Conservation (phyloP, 1,140 invertebrate genomes). For the Atta texana region DNA sequence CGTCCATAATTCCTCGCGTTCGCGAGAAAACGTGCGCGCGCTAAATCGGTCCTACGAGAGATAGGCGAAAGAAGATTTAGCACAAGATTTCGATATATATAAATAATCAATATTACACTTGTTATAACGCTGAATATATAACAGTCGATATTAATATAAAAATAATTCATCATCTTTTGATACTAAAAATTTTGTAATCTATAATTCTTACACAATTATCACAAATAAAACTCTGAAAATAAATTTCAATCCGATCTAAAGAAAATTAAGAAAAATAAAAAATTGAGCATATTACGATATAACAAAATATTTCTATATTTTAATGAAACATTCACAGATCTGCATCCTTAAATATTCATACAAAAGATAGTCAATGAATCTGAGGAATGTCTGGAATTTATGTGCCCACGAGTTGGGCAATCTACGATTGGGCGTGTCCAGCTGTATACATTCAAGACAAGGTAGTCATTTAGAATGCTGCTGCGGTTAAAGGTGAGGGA, state of each 20-base stretch:
- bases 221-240: not conserved
- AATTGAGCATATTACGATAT: not conserved
- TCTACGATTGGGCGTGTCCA: constrained; percentile 34
- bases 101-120: not conserved
- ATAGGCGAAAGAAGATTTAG: constrained; percentile 45
- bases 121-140: not conserved
- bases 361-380: not conserved
- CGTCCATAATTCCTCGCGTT: constrained; percentile 34
- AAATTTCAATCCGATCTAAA: not conserved
- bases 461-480: constrained; percentile 26
- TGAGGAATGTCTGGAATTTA: constrained; percentile 26
- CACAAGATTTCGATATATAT: constrained; percentile 7
- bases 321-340: not conserved
- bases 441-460: constrained; percentile 13
- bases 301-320: not conserved
- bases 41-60: constrained; percentile 41
- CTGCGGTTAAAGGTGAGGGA: not conserved
- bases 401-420: not conserved
- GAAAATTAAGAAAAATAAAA: not conserved
- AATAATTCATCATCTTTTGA: not conserved
- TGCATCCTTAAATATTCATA: not conserved
- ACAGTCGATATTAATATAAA: not conserved
- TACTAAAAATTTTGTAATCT: not conserved
- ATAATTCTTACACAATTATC: not conserved
- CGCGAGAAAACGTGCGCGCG: constrained; percentile 21